Conservation (phyloP, 2,888 invertebrate species). For the Lasioglossum villosulum region DNA sequence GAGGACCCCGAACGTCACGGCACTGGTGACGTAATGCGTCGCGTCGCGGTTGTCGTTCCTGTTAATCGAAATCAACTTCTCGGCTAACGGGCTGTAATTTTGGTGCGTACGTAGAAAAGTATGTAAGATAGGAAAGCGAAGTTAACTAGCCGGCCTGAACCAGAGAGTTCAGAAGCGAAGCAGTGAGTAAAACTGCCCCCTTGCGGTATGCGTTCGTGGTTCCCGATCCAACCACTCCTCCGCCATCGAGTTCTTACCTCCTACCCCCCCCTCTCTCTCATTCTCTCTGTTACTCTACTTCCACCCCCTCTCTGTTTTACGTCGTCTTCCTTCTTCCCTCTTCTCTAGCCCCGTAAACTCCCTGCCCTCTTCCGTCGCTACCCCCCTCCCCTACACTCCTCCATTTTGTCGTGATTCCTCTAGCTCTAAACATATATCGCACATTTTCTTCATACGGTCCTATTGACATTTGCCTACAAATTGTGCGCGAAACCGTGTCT, state of each 20-base stretch:
- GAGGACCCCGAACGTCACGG: conserved; percentile 63
- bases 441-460: conserved; percentile 66
- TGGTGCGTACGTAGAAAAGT: conserved; percentile 57
- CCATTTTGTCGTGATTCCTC: conserved; percentile 83
- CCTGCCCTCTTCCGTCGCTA: conserved; percentile 63
- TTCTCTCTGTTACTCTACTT: conserved; percentile 50
- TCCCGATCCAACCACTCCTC: conserved; percentile 77
- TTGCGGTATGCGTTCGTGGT: conserved; percentile 76
- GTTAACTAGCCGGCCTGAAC: conserved; percentile 66
- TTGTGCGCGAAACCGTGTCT: conserved; percentile 67
- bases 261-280: conserved; percentile 56
- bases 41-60: conserved; percentile 58
- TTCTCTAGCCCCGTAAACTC: conserved; percentile 56
- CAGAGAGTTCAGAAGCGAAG: conserved; percentile 72
- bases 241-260: conserved; percentile 77
- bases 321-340: conserved; percentile 67
- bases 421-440: conserved; percentile 78
- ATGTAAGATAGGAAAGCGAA: conserved; percentile 63
- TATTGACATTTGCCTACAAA: conserved; percentile 61
- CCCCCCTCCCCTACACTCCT: conserved; percentile 60
- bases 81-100: conserved; percentile 34
- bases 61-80: conserved; percentile 58
- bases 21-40: conserved; percentile 64
- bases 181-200: conserved; percentile 78
- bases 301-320: conserved; percentile 57